phyloP scores from a whole-genome alignment of 2,113 vertebrate species.

The Microtus pennsylvanicus region DNA sequence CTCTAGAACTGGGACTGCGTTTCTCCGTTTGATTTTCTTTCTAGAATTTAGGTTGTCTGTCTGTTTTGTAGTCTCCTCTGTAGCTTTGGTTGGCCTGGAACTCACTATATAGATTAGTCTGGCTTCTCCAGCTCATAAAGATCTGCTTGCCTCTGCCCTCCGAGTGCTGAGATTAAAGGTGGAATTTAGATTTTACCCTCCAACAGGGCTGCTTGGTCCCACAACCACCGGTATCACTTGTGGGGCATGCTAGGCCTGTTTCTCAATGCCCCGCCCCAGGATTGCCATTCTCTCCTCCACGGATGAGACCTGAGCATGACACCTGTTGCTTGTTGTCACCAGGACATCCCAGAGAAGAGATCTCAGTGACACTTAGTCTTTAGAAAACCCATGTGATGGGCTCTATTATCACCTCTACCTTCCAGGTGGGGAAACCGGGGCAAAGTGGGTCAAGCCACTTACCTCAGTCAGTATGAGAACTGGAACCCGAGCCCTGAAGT shows the following conservation, averaged over 20 bases:
- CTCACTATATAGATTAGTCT: not conserved
- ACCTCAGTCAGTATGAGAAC: not conserved
- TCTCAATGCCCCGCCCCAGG: rapidly evolving
- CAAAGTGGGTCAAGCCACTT: not conserved
- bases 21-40: not conserved
- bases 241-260: rapidly evolving
- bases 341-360: not conserved
- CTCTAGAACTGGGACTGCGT: not conserved
- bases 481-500: not conserved
- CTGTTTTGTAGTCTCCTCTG: not conserved
- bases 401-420: not conserved
- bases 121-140: not conserved
- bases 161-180: not conserved
- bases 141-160: not conserved
- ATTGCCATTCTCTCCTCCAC: not conserved
- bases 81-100: not conserved
- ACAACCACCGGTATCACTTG: too few species aligned
- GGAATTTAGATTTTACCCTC: not conserved
- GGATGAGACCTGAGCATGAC: not conserved
- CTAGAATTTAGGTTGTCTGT: not conserved
- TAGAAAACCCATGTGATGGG: not conserved
- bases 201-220: not conserved
- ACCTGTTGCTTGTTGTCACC: not conserved
- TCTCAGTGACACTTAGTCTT: not conserved
- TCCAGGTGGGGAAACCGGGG: not conserved